These are phyloP conservation scores for Platycheirus albimanus DNA, from an alignment of 2,888 invertebrate species.

Conservation along the genomic window DNA sequence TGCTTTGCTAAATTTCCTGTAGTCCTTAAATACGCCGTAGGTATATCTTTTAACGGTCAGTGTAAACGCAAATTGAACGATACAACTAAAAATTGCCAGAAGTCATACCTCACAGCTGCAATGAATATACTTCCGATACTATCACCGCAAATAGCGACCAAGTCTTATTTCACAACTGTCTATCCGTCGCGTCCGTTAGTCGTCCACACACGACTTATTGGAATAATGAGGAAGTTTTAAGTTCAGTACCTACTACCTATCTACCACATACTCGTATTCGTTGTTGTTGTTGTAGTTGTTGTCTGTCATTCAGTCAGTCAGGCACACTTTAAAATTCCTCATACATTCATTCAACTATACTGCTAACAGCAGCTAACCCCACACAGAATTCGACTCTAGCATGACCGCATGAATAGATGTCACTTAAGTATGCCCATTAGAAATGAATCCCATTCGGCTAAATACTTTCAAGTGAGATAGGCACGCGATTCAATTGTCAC, in stretches of 20 bases:
- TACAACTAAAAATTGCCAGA: constrained; percentile 62
- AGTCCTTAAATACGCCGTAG: background rate
- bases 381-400: constrained; percentile 59
- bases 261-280: no score
- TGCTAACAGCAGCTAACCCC: constrained; percentile 30
- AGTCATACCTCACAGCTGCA: constrained; percentile 70
- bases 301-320: constrained; percentile 43
- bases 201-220: constrained; percentile 58
- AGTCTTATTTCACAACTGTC: constrained; percentile 52
- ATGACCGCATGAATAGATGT: constrained; percentile 72
- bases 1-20: no score
- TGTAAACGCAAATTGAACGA: constrained; percentile 55
- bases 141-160: constrained; percentile 51
- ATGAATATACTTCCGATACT: constrained; percentile 74
- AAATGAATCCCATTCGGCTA: constrained; percentile 74
- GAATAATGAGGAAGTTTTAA: constrained; percentile 74
- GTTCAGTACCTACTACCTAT: constrained; percentile 51
- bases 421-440: constrained; percentile 72
- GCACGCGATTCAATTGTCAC: constrained; percentile 82
- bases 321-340: constrained; percentile 62
- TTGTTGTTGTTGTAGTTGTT: constrained; percentile 24
- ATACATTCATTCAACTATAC: constrained; percentile 23
- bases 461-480: constrained; percentile 79
- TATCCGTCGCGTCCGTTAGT: constrained; percentile 18
- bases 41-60: constrained; percentile 25